Evolutionary conservation across 2,888 invertebrate species (phyloP).

Genomic region (Parasteatoda lunata): DNA sequence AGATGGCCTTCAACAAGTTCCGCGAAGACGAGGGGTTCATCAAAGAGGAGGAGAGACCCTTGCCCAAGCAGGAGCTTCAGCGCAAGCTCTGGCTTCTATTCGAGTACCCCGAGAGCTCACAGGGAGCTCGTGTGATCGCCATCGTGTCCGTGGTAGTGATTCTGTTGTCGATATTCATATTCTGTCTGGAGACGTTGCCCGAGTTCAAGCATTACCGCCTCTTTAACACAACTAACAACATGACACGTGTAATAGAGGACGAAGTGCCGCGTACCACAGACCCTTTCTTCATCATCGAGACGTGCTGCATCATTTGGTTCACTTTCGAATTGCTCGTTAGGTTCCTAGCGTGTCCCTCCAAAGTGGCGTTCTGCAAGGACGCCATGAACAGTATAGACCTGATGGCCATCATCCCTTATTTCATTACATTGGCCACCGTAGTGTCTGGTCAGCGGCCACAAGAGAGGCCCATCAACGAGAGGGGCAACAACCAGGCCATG

Average conservation of each 20-base stretch:
- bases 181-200: conserved; percentile 99
- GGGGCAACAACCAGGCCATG: conserved; percentile 89
- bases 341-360: conserved; percentile 98
- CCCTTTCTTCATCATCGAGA: conserved; percentile 99
- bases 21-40: conserved; percentile 97
- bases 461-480: conserved; percentile 77
- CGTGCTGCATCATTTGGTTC: conserved; percentile 97
- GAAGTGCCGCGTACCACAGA: conserved; percentile 99
- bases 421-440: conserved; percentile 75
- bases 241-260: conserved; percentile 83
- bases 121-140: conserved; percentile 96
- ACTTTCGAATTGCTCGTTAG: conserved; percentile 97
- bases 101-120: conserved; percentile 99
- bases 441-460: conserved; percentile 80
- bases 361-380: conserved; percentile 99
- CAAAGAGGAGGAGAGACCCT: conserved; percentile 98
- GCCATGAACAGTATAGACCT: conserved; percentile 99
- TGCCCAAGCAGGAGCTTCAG: conserved; percentile 97
- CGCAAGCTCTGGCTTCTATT: conserved; percentile 96
- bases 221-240: conserved; percentile 72
- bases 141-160: conserved; percentile 99
- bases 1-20: conserved; percentile 96
- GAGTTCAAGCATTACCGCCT: conserved; percentile 98
- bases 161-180: conserved; percentile 98
- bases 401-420: conserved; percentile 99